Evolutionary conservation across 2,113 vertebrate genomes (phyloP), one percentile per base, ranked within the genome.

Genomic region (Gulo gulo): DNA sequence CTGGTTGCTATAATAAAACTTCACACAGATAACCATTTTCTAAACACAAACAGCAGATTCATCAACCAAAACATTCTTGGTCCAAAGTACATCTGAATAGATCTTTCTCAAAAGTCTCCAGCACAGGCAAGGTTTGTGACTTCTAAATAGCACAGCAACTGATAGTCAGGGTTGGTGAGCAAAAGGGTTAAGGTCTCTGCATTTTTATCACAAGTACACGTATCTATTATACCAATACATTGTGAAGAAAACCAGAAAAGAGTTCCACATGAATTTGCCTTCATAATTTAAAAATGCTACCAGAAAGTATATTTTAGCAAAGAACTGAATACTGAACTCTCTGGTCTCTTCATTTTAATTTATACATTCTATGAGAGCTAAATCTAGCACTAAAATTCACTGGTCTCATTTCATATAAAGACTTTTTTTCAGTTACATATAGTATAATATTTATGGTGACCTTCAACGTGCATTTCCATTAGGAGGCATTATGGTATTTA

Each of bases 31-130:
- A 97, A 82, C 15, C 26, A 79, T 89, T 92, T 94, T 89, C 42
- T 65, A 15, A 86, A 89, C 42, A 92, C 39, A 67, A 83, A 82
- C 13, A 96, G 39, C 20, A 93, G 47, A 93, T 55, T 83, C 31
- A 93, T 63, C 34, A 95, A 45, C 57, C 36, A 91, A 94, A 91
- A 63, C 11, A 57, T 9, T 26, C 42, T 85, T 73, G 50, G 26
- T 50, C 42, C 57, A 76, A 90, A 88, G 52, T 45, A 74, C 2
- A 59, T 57, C 47, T 87, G 73, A 63, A 67, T 50, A 85, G 39
- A 94, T 83, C 61, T 78, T 97, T 84, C 24, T 63, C 65, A 24
- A 95, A 81, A 96, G 71, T 87, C 59, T 97, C 26, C 4, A 73
- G 4, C 59, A 59, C 0, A 50, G 34, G 88, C 50, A 89, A 73